Percentiles rank a stretch among this genome's conserved stretches.
Evolutionary conservation across 53 echinoderm and acorn worm species (phyloP).

Genomic region (Holothuria leucospilota): DNA sequence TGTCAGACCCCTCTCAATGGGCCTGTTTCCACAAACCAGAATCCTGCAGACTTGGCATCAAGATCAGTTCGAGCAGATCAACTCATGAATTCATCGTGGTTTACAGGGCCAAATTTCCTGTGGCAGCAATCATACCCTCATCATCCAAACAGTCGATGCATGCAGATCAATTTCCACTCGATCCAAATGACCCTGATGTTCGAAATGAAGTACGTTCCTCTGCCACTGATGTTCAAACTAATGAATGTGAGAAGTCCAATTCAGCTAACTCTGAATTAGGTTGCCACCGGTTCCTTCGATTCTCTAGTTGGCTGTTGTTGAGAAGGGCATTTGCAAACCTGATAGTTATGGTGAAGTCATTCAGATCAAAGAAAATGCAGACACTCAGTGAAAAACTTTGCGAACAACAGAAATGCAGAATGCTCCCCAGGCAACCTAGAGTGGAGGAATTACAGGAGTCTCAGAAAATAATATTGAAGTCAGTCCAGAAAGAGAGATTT

Average conservation of each 20-base stretch:
- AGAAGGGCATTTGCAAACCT: slow-evolving; percentile 56
- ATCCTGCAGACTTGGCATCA: too few species aligned
- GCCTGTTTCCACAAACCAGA: slow-evolving; percentile 54
- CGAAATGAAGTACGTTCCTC: slow-evolving; percentile 1
- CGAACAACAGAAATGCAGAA: background rate
- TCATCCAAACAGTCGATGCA: background rate
- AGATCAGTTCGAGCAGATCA: too few species aligned
- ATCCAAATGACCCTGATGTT: slow-evolving; percentile 53
- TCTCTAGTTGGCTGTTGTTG: slow-evolving; percentile 52
- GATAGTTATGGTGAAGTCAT: background rate
- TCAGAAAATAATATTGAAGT: too few species aligned
- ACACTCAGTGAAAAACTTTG: slow-evolving; percentile 6
- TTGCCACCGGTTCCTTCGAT: slow-evolving; percentile 47
- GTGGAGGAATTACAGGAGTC: slow-evolving; percentile 5
- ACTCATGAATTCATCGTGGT: too few species aligned
- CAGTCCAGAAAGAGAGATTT: too few species aligned
- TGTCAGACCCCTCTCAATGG: slow-evolving; percentile 63
- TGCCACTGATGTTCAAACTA: background rate
- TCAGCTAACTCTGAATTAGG: background rate
- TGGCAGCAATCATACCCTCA: slow-evolving; percentile 9
- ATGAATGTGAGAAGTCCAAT: background rate
- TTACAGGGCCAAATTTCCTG: slow-evolving; percentile 60
- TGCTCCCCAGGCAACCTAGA: background rate
- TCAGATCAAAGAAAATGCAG: background rate
- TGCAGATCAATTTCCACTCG: background rate